These are phyloP conservation scores for Pocillopora damicornis DNA, from an alignment of 64 coral and sea anemone species.

Conservation along the genomic window DNA sequence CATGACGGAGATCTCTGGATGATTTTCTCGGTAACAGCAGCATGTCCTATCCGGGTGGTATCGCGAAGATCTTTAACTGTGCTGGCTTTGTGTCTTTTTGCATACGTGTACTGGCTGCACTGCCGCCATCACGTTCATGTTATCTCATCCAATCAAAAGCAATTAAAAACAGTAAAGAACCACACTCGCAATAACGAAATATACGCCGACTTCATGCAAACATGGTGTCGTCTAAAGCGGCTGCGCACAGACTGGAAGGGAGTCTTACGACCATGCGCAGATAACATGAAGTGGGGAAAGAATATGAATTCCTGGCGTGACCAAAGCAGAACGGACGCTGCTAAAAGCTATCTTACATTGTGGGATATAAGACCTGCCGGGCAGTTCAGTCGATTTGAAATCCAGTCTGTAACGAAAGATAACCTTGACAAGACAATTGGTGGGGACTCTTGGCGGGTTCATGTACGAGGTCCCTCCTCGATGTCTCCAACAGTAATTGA, in stretches of 20 bases:
- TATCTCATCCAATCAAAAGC: background rate
- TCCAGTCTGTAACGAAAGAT: constrained; percentile 67
- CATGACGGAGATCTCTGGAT: background rate
- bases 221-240: constrained; percentile 57
- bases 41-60: background rate
- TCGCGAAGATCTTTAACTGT: constrained; percentile 5
- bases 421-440: constrained; percentile 63
- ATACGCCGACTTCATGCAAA: constrained; percentile 39
- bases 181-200: constrained; percentile 9
- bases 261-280: constrained; percentile 46
- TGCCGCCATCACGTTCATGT: background rate
- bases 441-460: constrained; percentile 93
- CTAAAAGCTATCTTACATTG: constrained; percentile 61
- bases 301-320: background rate
- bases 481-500: constrained; percentile 83
- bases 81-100: constrained; percentile 7
- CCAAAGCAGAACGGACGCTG: constrained; percentile 45
- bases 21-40: background rate
- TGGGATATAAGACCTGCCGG: constrained; percentile 83
- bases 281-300: constrained; percentile 49
- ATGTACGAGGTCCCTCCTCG: constrained; percentile 69
- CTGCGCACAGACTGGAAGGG: constrained; percentile 59
- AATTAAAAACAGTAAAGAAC: background rate
- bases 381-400: constrained; percentile 83
- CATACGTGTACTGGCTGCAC: constrained; percentile 20